Conservation (phyloP, 2,888 invertebrate genomes). For the Odontocolon sp. region DNA sequence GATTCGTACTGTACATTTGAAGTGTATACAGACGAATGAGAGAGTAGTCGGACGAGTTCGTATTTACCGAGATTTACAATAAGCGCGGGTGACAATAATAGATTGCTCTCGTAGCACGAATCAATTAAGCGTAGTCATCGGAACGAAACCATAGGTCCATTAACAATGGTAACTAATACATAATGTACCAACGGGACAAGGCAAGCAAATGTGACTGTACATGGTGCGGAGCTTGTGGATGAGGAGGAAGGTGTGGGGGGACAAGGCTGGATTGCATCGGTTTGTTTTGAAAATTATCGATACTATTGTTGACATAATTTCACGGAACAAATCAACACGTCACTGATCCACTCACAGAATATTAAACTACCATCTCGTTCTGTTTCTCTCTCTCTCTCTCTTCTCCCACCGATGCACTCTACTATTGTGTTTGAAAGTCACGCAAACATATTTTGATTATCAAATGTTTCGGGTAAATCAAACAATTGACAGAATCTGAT, state of each 20-base stretch:
- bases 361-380: no score
- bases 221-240: no score
- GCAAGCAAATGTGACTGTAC: not conserved
- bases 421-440: no score
- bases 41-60: no score
- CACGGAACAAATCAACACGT: not conserved
- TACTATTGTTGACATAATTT: constrained; percentile 62
- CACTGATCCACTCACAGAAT: not conserved
- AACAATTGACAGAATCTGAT: no score
- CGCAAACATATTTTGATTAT: no score
- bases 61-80: constrained; percentile 62
- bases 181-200: constrained; percentile 44
- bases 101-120: constrained; percentile 66
- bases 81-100: constrained; percentile 66
- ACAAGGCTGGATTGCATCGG: not conserved
- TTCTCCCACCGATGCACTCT: no score
- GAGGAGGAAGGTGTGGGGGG: not conserved
- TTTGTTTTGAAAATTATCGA: constrained; percentile 8
- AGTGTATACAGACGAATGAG: constrained; percentile 14
- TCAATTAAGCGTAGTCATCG: constrained; percentile 70
- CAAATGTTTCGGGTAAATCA: no score
- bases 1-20: not conserved
- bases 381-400: no score
- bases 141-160: constrained; percentile 66
- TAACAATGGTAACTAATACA: constrained; percentile 66